A percentile compares a stretch with the other conserved stretches of the same genome.
Evolutionary conservation across 1,140 invertebrate species (phyloP).

Genomic region (Ceratitis capitata): DNA sequence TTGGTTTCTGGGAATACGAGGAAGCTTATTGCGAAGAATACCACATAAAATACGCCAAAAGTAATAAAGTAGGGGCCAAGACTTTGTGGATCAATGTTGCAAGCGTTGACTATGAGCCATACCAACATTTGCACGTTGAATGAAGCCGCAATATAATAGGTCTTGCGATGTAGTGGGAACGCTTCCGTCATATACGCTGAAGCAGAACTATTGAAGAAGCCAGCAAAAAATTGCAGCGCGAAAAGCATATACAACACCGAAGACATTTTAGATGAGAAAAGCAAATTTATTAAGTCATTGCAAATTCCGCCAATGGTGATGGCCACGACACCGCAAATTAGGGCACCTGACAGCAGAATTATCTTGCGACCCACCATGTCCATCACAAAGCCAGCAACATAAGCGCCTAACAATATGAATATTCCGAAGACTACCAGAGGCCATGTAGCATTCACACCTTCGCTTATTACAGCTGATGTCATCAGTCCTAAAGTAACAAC

Average conservation of each 20-base stretch:
- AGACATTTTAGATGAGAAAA: constrained; percentile 42
- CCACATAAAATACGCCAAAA: constrained; percentile 48
- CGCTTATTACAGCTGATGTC: background rate
- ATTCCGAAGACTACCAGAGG: constrained; percentile 51
- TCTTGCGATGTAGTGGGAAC: constrained; percentile 53
- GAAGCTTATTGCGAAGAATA: constrained; percentile 48
- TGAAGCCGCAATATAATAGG: constrained; percentile 51
- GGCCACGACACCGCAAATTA: constrained; percentile 51
- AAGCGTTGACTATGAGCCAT: constrained; percentile 26
- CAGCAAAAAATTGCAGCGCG: constrained; percentile 50
- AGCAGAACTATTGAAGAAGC: constrained; percentile 50
- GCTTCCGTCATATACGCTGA: constrained; percentile 57
- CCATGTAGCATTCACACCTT: constrained; percentile 43
- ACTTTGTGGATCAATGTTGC: background rate
- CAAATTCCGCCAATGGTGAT: constrained; percentile 50
- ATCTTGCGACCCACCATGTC: constrained; percentile 55
- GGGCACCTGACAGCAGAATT: constrained; percentile 49
- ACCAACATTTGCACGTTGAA: constrained; percentile 51
- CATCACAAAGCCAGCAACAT: constrained; percentile 49
- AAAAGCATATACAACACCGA: constrained; percentile 50
- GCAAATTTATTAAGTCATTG: constrained; percentile 3
- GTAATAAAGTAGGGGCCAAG: constrained; percentile 46
- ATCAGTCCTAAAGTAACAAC: constrained; percentile 47
- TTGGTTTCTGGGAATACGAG: constrained; percentile 58
- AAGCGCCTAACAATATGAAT: constrained; percentile 49